Evolutionary conservation across 53 echinoderm and acorn worm species (phyloP).

Genomic region (Crossaster papposus): DNA sequence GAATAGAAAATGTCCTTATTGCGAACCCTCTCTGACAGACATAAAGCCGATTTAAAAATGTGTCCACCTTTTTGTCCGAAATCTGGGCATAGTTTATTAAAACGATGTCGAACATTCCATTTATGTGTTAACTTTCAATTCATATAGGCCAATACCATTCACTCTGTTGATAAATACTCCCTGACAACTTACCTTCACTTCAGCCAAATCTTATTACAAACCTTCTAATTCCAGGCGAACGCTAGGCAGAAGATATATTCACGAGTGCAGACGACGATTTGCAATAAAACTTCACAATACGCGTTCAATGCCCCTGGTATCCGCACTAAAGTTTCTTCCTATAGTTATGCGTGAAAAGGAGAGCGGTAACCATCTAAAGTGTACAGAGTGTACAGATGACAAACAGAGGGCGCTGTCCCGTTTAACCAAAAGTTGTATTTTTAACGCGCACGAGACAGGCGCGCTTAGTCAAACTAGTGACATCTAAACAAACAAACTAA

Average conservation of each 20-base stretch:
- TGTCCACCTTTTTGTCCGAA: too few species aligned
- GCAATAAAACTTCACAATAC: neutral
- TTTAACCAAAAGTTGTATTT: too few species aligned
- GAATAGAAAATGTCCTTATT: too few species aligned
- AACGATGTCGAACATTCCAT: too few species aligned
- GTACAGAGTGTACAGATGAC: neutral
- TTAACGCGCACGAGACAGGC: too few species aligned
- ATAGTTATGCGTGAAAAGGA: too few species aligned
- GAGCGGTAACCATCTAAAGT: neutral
- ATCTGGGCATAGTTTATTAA: too few species aligned
- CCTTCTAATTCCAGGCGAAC: neutral
- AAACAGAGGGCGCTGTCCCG: neutral
- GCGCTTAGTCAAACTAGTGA: too few species aligned
- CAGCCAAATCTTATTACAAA: neutral
- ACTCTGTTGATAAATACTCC: neutral
- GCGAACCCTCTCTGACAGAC: too few species aligned
- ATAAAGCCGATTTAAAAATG: too few species aligned
- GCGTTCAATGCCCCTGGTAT: neutral
- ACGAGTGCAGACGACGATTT: neutral
- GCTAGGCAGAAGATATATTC: neutral
- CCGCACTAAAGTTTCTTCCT: neutral
- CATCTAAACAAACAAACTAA: too few species aligned
- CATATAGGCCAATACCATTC: neutral
- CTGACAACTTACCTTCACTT: neutral
- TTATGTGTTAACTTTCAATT: too few species aligned